Base-by-base conservation (phyloP, 2,113 vertebrate genomes). In the Capreolus pygargus region DNA sequence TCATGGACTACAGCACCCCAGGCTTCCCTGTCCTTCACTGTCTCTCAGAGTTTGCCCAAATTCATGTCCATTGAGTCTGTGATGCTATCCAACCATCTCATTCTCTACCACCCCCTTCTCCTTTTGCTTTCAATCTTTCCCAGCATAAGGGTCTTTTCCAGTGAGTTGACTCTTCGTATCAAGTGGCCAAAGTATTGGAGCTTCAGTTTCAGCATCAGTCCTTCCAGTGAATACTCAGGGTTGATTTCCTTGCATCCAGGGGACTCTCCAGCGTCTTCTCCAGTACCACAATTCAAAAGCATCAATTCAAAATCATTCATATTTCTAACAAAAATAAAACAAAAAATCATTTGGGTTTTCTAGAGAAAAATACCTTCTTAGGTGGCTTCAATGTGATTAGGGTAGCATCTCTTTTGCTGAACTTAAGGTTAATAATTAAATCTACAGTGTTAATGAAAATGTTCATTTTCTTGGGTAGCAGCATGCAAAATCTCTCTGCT, bases 401-500 rank as follows among this genome's bases (percentile, higher is more conserved):
- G 93, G 55, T 61, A 47, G 58, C 39, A 13, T 43, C 79, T 95
- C 52, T 90, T 82, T 50, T 54, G 79, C 55, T 93, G n/a, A 81
- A 70, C 28, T 67, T 86, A 25, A 84, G 91, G 79, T 58, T 54
- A 60, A 55, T 94, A 67, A 83, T 90, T 81, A 96, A 81, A 47
- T 89, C 92, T 82, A 23, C 23, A 28, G 28, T 70, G 64, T 74
- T 89, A 95, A 93, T 43, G 89, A 86, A 93, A 89, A 88, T 17
- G 70, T 74, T 97, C 17, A 45, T 94, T 92, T 94, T 96, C 54
- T 54, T 39, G 3, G 96, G 94, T 43, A 92, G 89, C 43, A 33
- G 43, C 84, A 60, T n/a, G 47, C 47, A 86, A n/a, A 83, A 45
- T 76, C 83, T 39, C 52, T 94, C 82, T 60, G 16, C 4, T 58